A percentile compares a stretch with the other conserved stretches of the same genome.
Conservation (phyloP, 2,113 vertebrate species). For the Rhinichthys klamathensis region DNA sequence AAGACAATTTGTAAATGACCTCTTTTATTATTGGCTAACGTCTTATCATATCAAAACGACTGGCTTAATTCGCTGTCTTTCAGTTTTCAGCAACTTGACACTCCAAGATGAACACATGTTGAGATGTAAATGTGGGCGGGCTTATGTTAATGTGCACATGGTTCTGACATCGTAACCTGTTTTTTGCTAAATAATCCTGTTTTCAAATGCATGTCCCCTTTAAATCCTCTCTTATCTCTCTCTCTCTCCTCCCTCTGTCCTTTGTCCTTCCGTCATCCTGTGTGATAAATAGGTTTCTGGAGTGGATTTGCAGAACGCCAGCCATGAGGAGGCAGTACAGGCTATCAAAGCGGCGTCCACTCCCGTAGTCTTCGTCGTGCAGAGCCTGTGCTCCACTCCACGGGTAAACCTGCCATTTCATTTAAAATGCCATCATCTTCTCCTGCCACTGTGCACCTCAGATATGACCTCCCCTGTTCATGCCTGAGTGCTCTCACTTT, state of each 20-base stretch:
- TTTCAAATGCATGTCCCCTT: background rate
- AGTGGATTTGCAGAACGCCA: conserved; percentile 85
- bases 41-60: too few species aligned
- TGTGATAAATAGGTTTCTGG: conserved; percentile 83
- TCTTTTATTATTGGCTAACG: background rate
- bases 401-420: conserved; percentile 74
- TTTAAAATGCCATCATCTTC: conserved; percentile 4
- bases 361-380: conserved; percentile 90
- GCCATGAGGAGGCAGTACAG: conserved; percentile 88
- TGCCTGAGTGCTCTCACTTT: conserved; percentile 5
- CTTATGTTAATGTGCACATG: background rate
- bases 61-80: too few species aligned
- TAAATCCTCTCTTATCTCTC: background rate
- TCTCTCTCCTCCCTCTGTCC: background rate
- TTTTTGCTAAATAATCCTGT: background rate
- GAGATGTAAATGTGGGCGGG: too few species aligned
- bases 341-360: conserved; percentile 88
- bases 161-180: background rate
- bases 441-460: conserved; percentile 24
- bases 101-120: too few species aligned
- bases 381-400: conserved; percentile 85
- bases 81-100: too few species aligned
- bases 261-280: background rate
- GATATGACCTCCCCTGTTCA: background rate
- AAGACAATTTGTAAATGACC: background rate